Evolutionary conservation across 1,140 invertebrate genomes (phyloP).

Genomic region (Macrocentrus cingulum): DNA sequence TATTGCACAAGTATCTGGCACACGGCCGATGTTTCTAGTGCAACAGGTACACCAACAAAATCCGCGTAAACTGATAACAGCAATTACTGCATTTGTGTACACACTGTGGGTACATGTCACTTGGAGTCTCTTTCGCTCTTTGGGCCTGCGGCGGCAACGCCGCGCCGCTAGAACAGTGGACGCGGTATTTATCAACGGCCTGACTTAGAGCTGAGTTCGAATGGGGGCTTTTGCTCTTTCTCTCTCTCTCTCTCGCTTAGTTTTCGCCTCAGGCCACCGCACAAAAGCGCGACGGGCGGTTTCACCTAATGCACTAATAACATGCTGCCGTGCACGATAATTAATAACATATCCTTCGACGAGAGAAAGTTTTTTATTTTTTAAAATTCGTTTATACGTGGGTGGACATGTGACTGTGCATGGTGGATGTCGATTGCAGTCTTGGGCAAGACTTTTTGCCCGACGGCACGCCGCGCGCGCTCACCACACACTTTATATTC

Average conservation of each 20-base stretch:
- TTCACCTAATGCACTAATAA: constrained; percentile 56
- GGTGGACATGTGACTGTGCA: constrained; percentile 36
- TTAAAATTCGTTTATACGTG: constrained; percentile 34
- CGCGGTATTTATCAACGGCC: constrained; percentile 49
- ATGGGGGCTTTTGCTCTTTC: too few species aligned
- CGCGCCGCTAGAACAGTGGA: constrained; percentile 32
- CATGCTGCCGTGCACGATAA: constrained; percentile 46
- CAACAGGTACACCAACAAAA: constrained; percentile 44
- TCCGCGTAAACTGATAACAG: constrained; percentile 48
- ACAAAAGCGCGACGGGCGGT: constrained; percentile 44
- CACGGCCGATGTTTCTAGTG: constrained; percentile 22
- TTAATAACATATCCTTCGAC: constrained; percentile 47
- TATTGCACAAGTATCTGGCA: neutral
- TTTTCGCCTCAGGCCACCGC: constrained; percentile 29
- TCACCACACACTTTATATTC: too few species aligned
- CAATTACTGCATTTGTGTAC: constrained; percentile 43
- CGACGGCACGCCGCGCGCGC: constrained; percentile 2
- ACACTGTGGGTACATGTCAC: constrained; percentile 40
- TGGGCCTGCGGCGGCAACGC: constrained; percentile 15
- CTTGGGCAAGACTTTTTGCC: constrained; percentile 22
- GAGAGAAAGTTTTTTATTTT: constrained; percentile 14
- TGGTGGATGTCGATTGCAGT: constrained; percentile 24
- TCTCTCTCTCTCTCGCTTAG: constrained; percentile 23
- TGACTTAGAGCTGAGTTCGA: constrained; percentile 39
- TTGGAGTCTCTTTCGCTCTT: constrained; percentile 30